phyloP scores from a whole-genome alignment of 1,140 invertebrate genomes.

The Apolygus lucorum region DNA sequence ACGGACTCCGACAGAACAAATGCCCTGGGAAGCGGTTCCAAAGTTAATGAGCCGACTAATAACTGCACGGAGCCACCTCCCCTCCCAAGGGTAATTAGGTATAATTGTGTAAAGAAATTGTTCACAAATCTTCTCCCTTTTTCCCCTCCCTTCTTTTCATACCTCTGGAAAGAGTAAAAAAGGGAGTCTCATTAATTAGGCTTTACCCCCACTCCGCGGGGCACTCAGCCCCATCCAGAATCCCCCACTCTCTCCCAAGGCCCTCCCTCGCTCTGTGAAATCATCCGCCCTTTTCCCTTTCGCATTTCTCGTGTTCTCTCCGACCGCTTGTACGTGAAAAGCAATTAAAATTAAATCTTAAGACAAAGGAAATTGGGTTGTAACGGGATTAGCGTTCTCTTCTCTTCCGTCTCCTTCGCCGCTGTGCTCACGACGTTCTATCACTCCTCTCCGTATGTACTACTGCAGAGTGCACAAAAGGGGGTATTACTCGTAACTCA shows the following conservation, averaged over 20 bases:
- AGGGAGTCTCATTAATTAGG: constrained; percentile 31
- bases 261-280: not conserved
- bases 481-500: no score
- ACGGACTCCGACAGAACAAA: constrained; percentile 14
- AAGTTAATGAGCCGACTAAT: constrained; percentile 33
- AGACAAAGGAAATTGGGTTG: constrained; percentile 34
- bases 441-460: no score
- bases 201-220: not conserved
- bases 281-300: not conserved
- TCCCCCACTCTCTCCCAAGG: no score
- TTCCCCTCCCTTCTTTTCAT: not conserved
- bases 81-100: constrained; percentile 25
- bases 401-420: not conserved
- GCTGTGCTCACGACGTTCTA: no score
- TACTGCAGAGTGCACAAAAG: no score
- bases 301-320: constrained; percentile 21
- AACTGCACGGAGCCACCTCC: constrained; percentile 36
- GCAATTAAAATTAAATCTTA: constrained; percentile 35
- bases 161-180: constrained; percentile 28
- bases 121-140: constrained; percentile 30
- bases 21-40: constrained; percentile 2
- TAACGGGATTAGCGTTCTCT: constrained; percentile 21
- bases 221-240: not conserved
- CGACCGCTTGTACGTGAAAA: constrained; percentile 32
- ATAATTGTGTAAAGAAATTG: constrained; percentile 29